Base-by-base conservation (phyloP, 1,140 invertebrate genomes). In the Eumeta japonica region DNA sequence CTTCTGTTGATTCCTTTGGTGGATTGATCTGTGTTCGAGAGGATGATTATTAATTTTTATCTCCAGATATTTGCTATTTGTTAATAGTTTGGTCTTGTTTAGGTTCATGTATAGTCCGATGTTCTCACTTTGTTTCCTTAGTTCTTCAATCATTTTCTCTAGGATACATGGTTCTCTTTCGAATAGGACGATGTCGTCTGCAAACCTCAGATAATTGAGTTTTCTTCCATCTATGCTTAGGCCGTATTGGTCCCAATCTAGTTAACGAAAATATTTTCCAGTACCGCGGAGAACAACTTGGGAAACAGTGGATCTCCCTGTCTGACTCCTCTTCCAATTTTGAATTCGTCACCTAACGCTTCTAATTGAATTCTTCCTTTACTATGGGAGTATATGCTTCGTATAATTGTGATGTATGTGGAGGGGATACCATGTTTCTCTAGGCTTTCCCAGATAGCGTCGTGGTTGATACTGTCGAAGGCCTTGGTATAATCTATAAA, bases 1-100 rank as follows among this genome's bases (percentile, higher is more conserved):
- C 38, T 33, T 35, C 31, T 40, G 3, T 40, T 15, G 3, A 40
- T 34, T 14, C 35, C 38, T 12, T 40, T 28, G 5, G n/a, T n/a
- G n/a, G n/a, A n/a, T 16, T 2, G 13, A 13, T 40, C 20, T 34
- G 16, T n/a, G n/a, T n/a, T n/a, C n/a, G n/a, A n/a, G n/a, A n/a
- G n/a, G 3, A 16, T 30, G 36, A 16, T 19, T 28, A n/a, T 16
- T 28, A 12, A 30, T 16, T 11, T 10, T 14, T 36, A 1, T 36
- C 12, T 36, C 2, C 2, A 12, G n/a, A 29, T 28, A 10, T 29
- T 28, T 40, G n/a, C 15, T 19, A 17, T 38, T 38, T 16, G 27
- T 30, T 16, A 30, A 30, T 3, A 38, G 10, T 17, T 38, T 2
- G 27, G 36, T 38, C 17, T 38, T 30, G 7, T 27, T 12, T 1